These are phyloP conservation scores for Uropetala carovei DNA, from an alignment of 2,888 invertebrate species.

Conservation along the genomic window DNA sequence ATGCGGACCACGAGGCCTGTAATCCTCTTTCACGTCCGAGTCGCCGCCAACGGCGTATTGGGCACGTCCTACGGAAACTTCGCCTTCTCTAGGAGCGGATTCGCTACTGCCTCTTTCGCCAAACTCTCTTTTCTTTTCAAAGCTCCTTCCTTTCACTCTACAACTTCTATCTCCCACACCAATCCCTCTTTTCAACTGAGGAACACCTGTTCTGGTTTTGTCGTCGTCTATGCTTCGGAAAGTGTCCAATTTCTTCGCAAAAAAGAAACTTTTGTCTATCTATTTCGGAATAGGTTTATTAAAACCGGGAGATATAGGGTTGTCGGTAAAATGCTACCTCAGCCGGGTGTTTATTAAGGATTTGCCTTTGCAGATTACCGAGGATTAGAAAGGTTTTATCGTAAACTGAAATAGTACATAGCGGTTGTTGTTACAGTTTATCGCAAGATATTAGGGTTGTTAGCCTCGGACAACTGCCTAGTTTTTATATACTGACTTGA, in stretches of 20 bases:
- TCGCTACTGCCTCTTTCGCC: neutral
- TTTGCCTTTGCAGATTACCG: neutral
- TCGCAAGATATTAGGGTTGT: too few relatives aligned
- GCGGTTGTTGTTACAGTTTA: too few relatives aligned
- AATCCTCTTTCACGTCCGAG: constrained; percentile 25
- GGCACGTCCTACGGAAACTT: neutral
- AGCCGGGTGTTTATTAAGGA: neutral
- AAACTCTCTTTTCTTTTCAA: neutral
- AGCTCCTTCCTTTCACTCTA: neutral
- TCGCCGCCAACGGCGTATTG: constrained; percentile 32
- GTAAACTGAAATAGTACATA: too few relatives aligned
- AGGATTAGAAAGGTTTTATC: neutral
- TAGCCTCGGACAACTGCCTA: too few relatives aligned
- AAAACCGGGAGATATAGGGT: neutral
- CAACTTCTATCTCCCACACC: neutral
- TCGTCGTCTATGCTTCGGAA: neutral
- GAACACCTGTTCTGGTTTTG: neutral
- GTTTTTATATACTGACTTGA: too few relatives aligned
- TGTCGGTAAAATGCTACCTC: neutral
- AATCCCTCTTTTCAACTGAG: neutral
- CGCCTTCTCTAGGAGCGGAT: constrained; percentile 12
- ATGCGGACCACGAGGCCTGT: neutral
- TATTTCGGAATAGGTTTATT: neutral
- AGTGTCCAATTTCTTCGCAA: neutral
- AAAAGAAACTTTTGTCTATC: neutral